Evolutionary conservation across 1,140 invertebrate genomes (phyloP).

Genomic region (Drosophila kikkawai): DNA sequence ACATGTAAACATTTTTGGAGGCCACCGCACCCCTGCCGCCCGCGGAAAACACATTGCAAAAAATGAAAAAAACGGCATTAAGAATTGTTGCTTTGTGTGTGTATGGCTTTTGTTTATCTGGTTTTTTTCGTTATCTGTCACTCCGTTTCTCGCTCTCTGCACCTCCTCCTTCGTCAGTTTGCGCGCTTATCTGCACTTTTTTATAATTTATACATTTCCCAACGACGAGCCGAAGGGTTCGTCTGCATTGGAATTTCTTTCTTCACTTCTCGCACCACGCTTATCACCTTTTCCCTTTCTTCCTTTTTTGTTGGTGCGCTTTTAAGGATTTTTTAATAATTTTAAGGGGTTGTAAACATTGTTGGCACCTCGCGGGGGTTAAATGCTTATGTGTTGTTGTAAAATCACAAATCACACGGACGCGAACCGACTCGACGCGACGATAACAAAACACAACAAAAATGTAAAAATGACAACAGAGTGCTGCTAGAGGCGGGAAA

Average conservation of each 20-base stretch:
- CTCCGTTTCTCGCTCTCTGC: conserved; percentile 29
- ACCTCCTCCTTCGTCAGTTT: conserved; percentile 48
- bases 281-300: conserved; percentile 41
- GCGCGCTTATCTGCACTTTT: conserved; percentile 76
- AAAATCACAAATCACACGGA: conserved; percentile 11
- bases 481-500: background rate
- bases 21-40: conserved; percentile 2
- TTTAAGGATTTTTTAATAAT: background rate
- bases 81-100: conserved; percentile 54
- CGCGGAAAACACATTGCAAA: conserved; percentile 47
- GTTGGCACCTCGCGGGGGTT: conserved; percentile 20
- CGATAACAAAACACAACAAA: conserved; percentile 28
- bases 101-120: conserved; percentile 70
- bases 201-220: conserved; percentile 52
- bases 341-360: conserved; percentile 15
- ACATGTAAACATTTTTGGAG: conserved; percentile 75
- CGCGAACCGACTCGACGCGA: conserved; percentile 5
- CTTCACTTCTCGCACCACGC: conserved; percentile 32
- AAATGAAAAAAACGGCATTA: conserved; percentile 54
- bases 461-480: conserved; percentile 19
- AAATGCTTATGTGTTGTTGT: conserved; percentile 18
- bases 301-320: background rate
- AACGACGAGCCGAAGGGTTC: conserved; percentile 52
- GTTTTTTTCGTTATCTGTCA: conserved; percentile 62
- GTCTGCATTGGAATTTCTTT: conserved; percentile 70